Conservation (phyloP, 2,113 vertebrate genomes). For the Amazona guildingii region DNA sequence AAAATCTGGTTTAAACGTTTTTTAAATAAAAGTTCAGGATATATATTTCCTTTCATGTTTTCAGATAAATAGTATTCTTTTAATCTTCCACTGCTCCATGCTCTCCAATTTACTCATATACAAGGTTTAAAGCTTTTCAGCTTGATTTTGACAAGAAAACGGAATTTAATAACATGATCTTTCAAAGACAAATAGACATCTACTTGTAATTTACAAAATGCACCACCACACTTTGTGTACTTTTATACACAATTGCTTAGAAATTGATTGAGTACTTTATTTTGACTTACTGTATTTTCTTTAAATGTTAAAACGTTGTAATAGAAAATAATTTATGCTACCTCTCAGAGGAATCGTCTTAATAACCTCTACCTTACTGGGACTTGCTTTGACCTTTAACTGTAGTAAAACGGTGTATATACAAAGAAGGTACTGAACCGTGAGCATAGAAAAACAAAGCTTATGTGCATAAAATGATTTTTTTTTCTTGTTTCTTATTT, state of each 20-base stretch:
- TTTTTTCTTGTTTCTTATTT: background rate
- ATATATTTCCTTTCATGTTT: background rate
- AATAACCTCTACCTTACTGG: background rate
- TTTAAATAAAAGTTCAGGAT: background rate
- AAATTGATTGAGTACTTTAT: background rate
- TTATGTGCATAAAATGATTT: background rate
- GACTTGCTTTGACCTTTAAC: background rate
- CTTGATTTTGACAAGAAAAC: background rate
- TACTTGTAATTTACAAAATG: background rate
- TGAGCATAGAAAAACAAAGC: background rate
- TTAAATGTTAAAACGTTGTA: background rate
- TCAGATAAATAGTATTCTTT: background rate
- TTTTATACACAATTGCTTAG: background rate
- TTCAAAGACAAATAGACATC: background rate
- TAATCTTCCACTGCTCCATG: background rate
- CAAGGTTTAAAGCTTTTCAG: background rate
- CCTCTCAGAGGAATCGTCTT: background rate
- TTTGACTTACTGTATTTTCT: background rate
- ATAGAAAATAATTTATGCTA: background rate
- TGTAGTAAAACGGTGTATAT: background rate
- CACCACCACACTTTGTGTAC: background rate
- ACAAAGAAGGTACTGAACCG: background rate
- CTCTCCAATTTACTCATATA: background rate
- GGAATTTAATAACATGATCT: background rate
- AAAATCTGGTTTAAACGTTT: background rate